Base-by-base conservation (phyloP, 2,888 invertebrate genomes). In the Acleris literana region DNA sequence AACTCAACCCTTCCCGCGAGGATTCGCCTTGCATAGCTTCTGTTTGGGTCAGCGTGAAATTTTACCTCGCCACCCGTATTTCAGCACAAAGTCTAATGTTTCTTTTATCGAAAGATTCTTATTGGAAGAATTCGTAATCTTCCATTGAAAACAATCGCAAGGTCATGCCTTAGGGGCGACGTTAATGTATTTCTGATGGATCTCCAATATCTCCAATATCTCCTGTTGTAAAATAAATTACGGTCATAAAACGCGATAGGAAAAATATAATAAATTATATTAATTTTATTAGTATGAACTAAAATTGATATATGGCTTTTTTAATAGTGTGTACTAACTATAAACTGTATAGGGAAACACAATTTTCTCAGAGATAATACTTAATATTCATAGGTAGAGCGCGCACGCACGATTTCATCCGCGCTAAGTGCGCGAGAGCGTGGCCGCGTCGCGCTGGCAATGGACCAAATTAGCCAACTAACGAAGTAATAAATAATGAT, bases 401-500 rank as follows among this genome's bases (percentile, higher is more conserved):
- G 75, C 73, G 80, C 88, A 88, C 90, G 90, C 90, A 90, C 90
- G 87, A 87, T 90, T 87, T 86, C 84, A 85, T 87, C 83, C 72
- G 81, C 79, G 80, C 76, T 72, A 78, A 79, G 86, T 79, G 87
- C 88, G 86, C 86, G 91, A 91, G 91, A 92, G 90, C 90, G 90
- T 89, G 69, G 93, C 93, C 81, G 80, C 80, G 84, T 78, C 80
- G 79, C 84, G 85, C 86, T 87, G 90, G 87, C 91, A 85, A 76
- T 85, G 84, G 90, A 92, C 92, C 91, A 91, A 92, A 92, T 92
- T 92, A 92, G 87, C 90, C 86, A 88, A 87, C 90, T 90, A 89
- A 90, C 91, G 85, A 88, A 91, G 89, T 92, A 91, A 92, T 92
- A 92, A 92, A 92, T 92, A 88, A 92, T 91, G 85, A 87, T 91